phyloP scores from a whole-genome alignment of 2,797 vertebrate species.

The Passerculus sandwichensis region DNA sequence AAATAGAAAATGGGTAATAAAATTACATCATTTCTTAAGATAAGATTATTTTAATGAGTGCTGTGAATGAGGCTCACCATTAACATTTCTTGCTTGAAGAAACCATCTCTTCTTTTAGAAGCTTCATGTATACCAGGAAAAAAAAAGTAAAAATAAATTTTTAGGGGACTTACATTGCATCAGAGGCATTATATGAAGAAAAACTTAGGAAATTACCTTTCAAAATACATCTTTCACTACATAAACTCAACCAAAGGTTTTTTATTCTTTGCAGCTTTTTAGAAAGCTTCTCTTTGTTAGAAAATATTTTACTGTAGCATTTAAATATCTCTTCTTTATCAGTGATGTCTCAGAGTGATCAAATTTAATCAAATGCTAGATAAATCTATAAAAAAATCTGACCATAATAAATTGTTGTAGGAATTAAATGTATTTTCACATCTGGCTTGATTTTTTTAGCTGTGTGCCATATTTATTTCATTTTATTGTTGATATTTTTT shows the following conservation, averaged over 20 bases:
- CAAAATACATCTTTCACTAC: neutral
- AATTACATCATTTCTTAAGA: neutral
- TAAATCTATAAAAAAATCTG: neutral
- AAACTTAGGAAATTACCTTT: neutral
- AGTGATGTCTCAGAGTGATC: neutral
- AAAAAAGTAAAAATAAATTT: neutral
- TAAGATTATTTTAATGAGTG: neutral
- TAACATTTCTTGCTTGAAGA: neutral
- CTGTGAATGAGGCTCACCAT: neutral
- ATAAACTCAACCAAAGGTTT: neutral
- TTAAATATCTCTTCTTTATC: neutral
- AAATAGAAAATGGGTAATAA: neutral
- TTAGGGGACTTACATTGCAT: neutral
- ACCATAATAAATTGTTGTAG: neutral
- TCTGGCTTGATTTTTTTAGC: neutral
- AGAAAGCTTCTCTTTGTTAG: neutral
- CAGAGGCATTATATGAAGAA: neutral
- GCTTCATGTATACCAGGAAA: neutral
- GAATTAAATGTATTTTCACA: neutral
- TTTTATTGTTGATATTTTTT: neutral
- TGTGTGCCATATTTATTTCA: neutral
- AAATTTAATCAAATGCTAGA: neutral
- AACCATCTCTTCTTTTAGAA: neutral
- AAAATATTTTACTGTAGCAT: neutral
- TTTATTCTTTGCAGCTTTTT: neutral